Evolutionary conservation across 2,113 vertebrate genomes (phyloP).

Genomic region (Meriones unguiculatus): DNA sequence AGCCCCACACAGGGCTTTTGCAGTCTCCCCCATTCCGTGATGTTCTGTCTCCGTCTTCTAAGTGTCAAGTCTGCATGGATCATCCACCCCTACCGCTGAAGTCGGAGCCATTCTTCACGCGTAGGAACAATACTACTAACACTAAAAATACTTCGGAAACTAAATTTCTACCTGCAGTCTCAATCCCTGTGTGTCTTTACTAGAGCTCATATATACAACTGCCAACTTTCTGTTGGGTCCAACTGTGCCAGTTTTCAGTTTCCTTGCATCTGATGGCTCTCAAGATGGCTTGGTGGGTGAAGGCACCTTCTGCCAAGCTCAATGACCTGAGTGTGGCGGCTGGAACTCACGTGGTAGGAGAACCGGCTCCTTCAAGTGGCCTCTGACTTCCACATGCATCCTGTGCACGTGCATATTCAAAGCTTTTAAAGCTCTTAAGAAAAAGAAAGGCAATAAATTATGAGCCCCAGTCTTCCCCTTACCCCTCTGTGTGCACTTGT

Average conservation of each 20-base stretch:
- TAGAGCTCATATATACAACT: not conserved
- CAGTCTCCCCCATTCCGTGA: not conserved
- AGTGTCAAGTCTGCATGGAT: not conserved
- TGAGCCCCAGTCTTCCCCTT: not conserved
- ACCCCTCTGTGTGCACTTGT: not conserved
- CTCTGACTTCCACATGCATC: not conserved
- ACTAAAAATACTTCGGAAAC: not conserved
- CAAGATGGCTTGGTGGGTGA: not conserved
- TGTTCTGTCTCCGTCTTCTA: no score
- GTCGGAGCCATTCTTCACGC: not conserved
- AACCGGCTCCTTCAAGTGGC: not conserved
- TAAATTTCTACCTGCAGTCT: not conserved
- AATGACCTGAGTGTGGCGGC: not conserved
- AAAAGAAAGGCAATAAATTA: not conserved
- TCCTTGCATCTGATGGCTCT: not conserved
- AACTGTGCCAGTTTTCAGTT: not conserved
- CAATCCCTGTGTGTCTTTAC: not conserved
- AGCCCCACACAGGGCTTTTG: not conserved
- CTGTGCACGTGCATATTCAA: not conserved
- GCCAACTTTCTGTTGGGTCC: not conserved
- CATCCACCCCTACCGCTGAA: not conserved
- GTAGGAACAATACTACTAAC: not conserved
- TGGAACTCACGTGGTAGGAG: not conserved
- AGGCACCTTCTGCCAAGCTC: not conserved
- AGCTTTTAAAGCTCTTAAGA: not conserved